Base-by-base conservation (phyloP, 2,113 vertebrate genomes). In the Acinonyx jubatus region DNA sequence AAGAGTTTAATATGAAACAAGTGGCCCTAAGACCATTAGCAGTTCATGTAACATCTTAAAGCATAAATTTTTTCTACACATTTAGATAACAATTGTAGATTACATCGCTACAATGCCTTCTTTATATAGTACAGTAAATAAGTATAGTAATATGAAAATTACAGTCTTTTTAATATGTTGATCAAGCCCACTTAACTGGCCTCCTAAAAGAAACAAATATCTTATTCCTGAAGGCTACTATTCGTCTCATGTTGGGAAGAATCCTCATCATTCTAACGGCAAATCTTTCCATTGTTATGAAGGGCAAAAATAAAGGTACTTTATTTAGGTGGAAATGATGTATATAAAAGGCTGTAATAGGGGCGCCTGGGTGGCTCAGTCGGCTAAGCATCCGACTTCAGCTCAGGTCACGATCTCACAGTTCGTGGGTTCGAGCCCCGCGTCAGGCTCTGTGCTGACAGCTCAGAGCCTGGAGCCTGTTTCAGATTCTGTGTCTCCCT, bases 81-180 rank as follows among this genome's bases (percentile, higher is more conserved):
- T 97, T 98, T 98, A 97, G 48, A 65, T 89, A 96, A 90, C 85
- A 97, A 93, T 98, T 97, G 91, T n/a, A n/a, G n/a, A n/a, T 98
- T 97, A 96, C 89, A 82, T 96, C 97, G 84, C 55, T 97, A 85
- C 8, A 97, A 91, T 92, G 19, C 4, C 5, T 96, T 89, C 38
- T 89, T 98, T 98, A 91, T 98, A 81, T 52, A 78, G 29, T 96
- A 85, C 89, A 97, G 68, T 97, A 98, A 91, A 66, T 97, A 97
- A n/a, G 33, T 93, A 90, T 50, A 94, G 6, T 83, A 92, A 96
- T 1, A 1, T 65, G 92, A 78, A 97, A 98, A 98, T 97, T 98
- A 84, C 11, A 96, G 76, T 95, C 86, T 95, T 95, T 66, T 74
- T 45, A 80, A 71, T 96, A 38, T 94, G 97, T 84, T 96, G 45